Evolutionary conservation across 2,797 vertebrate species (phyloP).

Genomic region (Falco biarmicus): DNA sequence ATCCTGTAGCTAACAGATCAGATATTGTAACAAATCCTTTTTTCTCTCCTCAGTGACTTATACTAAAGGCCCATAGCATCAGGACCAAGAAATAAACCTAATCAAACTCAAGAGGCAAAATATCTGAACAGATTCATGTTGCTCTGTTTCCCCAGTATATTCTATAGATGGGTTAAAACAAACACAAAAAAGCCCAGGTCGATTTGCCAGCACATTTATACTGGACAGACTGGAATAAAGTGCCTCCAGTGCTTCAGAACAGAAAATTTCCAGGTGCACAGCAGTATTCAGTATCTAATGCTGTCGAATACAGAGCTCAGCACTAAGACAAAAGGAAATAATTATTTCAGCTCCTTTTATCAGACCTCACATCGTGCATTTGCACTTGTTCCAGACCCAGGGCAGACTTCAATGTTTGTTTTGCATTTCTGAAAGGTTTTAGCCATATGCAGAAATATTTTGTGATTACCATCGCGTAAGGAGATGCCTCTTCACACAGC

Average conservation of each 20-base stretch:
- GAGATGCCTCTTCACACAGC: background rate
- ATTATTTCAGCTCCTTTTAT: background rate
- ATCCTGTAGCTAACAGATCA: background rate
- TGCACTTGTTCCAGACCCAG: background rate
- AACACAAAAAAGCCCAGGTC: background rate
- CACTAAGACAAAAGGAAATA: slow-evolving; percentile 11
- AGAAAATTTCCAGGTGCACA: background rate
- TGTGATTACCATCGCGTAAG: background rate
- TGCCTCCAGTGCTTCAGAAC: background rate
- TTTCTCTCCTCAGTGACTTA: background rate
- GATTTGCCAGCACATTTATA: background rate
- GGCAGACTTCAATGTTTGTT: background rate
- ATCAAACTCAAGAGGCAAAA: background rate
- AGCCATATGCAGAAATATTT: background rate
- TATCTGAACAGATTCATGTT: background rate
- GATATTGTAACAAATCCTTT: background rate
- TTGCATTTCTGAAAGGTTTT: background rate
- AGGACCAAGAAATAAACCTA: background rate
- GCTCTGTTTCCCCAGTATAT: background rate
- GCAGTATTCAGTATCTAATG: background rate
- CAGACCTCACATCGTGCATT: background rate
- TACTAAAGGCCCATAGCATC: background rate
- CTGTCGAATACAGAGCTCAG: background rate
- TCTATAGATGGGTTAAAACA: background rate
- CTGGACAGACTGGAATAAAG: background rate